Conservation (phyloP, 2,113 vertebrate genomes). For the Thymallus thymallus region DNA sequence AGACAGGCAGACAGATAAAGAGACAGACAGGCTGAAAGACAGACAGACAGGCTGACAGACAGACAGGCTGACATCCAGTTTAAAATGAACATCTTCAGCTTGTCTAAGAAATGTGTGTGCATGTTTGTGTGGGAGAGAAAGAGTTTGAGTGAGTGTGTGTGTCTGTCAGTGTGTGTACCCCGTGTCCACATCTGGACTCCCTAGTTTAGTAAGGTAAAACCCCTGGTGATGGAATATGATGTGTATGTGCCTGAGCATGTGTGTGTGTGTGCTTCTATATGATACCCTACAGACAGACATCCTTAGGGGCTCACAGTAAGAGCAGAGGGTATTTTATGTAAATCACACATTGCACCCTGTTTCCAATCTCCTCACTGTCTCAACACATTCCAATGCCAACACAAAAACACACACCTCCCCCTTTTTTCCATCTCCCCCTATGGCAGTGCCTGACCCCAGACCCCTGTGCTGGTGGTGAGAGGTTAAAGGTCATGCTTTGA, state of each 20-base stretch:
- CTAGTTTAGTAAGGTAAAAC: background rate
- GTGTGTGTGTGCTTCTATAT: background rate
- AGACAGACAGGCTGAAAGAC: no score
- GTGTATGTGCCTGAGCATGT: slow-evolving; percentile 4
- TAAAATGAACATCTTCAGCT: no score
- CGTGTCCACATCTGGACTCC: slow-evolving; percentile 16
- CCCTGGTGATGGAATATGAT: slow-evolving; percentile 17
- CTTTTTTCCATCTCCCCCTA: no score
- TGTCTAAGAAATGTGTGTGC: background rate
- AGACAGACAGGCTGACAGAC: background rate
- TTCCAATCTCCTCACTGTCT: slow-evolving; percentile 48
- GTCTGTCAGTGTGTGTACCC: slow-evolving; percentile 4
- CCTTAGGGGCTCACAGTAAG: slow-evolving; percentile 57
- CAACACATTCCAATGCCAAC: slow-evolving; percentile 37
- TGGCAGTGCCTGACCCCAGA: background rate
- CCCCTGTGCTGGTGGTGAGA: slow-evolving; percentile 24
- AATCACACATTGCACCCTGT: slow-evolving; percentile 50
- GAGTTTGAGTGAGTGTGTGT: background rate
- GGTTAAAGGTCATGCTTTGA: slow-evolving; percentile 52
- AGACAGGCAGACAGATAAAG: background rate
- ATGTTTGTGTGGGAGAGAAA: background rate
- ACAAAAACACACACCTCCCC: slow-evolving; percentile 15
- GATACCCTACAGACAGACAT: slow-evolving; percentile 37
- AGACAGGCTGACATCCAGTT: no score
- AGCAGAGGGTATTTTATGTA: slow-evolving; percentile 52